These are phyloP conservation scores for Poecilia gillii DNA, from an alignment of 2,797 vertebrate genomes.

Conservation along the genomic window DNA sequence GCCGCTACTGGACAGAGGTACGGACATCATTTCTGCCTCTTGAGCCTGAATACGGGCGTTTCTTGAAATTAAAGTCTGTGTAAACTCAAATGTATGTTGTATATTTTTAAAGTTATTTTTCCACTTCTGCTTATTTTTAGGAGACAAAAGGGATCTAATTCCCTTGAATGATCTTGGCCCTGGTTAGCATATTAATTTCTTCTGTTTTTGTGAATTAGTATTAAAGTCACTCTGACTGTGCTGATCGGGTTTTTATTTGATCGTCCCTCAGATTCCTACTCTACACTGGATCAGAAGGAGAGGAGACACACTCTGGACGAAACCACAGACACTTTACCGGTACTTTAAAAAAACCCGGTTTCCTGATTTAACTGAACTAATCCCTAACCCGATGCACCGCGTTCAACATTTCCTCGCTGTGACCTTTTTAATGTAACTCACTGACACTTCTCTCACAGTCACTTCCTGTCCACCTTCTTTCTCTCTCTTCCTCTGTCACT, in stretches of 20 bases:
- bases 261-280: conserved; percentile 80
- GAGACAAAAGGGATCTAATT: conserved; percentile 93
- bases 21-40: background rate
- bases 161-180: conserved; percentile 93
- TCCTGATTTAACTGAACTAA: conserved; percentile 41
- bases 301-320: conserved; percentile 93
- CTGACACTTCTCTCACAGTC: conserved; percentile 81
- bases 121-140: conserved; percentile 53
- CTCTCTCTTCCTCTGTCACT: conserved; percentile 71
- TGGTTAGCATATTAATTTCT: conserved; percentile 74
- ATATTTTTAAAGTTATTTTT: background rate
- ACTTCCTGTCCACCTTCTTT: conserved; percentile 64
- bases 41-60: background rate
- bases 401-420: conserved; percentile 47
- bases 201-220: background rate
- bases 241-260: background rate
- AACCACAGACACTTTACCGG: conserved; percentile 89
- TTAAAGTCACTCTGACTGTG: background rate
- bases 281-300: conserved; percentile 92
- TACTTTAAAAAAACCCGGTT: conserved; percentile 60
- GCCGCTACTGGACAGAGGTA: conserved; percentile 92
- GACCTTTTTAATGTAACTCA: conserved; percentile 65
- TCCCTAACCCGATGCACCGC: conserved; percentile 67
- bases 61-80: background rate
- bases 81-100: background rate